Conservation (phyloP, 2,888 invertebrate species). For the Imbricaverruca yamaguchii region DNA sequence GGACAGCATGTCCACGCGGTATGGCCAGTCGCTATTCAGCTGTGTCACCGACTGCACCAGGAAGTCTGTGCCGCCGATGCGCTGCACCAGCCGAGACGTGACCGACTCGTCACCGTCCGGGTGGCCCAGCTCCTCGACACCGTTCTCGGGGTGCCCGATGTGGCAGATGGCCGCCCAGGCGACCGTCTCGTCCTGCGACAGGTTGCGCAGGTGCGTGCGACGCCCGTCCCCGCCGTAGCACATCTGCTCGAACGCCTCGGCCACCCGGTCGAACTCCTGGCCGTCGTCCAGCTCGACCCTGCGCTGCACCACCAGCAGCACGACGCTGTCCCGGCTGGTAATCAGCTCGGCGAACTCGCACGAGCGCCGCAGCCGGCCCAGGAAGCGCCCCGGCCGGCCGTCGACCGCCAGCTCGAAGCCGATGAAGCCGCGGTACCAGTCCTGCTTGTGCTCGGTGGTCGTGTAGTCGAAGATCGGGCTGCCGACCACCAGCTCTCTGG, state of each 20-base stretch:
- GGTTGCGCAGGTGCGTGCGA: neutral
- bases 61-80: neutral
- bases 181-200: neutral
- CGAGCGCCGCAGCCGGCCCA: neutral
- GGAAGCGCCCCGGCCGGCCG: neutral
- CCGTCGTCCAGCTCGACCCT: neutral
- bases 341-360: conserved; percentile 10
- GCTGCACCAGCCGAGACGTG: neutral
- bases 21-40: neutral
- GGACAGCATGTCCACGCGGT: neutral
- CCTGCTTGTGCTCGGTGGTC: neutral
- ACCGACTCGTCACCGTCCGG: neutral
- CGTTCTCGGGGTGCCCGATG: conserved; percentile 3
- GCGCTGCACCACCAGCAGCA: conserved; percentile 3
- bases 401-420: neutral
- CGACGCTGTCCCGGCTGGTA: neutral
- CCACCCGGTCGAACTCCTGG: neutral
- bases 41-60: neutral
- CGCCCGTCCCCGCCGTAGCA: neutral
- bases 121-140: neutral
- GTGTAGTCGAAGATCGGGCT: neutral
- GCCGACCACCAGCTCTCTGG: conserved; percentile 1
- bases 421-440: neutral
- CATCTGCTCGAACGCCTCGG: neutral
- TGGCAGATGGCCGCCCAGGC: conserved; percentile 14